Percentiles rank a stretch among this genome's conserved stretches.
These are phyloP conservation scores for Phyllostomus discolor DNA, from an alignment of 2,113 vertebrate genomes.

Conservation along the genomic window DNA sequence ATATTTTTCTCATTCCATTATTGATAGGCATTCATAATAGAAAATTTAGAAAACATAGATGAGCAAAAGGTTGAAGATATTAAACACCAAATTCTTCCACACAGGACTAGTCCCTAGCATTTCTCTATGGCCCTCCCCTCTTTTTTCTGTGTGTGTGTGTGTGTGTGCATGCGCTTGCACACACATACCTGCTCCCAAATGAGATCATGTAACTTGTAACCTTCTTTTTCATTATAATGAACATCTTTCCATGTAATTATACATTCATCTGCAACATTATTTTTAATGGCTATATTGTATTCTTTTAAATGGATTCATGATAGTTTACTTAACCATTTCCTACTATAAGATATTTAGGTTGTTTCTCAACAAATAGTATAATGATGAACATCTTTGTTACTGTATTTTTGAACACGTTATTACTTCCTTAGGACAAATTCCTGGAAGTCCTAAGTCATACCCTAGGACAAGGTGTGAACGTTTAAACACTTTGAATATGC, in stretches of 20 bases:
- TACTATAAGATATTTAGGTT: neutral
- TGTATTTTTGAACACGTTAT: neutral
- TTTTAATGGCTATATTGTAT: constrained; percentile 2
- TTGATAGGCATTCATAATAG: neutral
- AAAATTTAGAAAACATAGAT: constrained; percentile 27
- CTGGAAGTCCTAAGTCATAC: neutral
- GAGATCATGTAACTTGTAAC: neutral
- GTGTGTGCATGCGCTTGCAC: neutral
- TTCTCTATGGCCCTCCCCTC: neutral
- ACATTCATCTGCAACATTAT: neutral
- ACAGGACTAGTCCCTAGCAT: neutral
- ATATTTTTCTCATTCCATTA: neutral
- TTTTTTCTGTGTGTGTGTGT: neutral
- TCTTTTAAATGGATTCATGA: neutral
- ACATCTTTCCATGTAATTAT: neutral
- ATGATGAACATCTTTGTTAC: neutral
- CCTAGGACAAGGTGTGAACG: neutral
- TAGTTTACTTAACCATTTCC: neutral
- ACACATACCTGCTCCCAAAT: neutral
- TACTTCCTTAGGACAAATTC: neutral
- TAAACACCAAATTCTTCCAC: neutral
- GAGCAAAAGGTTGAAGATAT: neutral
- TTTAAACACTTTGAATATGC: neutral
- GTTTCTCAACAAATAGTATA: constrained; percentile 6
- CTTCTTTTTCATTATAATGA: constrained; percentile 16